Evolutionary conservation across 2,113 vertebrate species (phyloP).

Genomic region (Myrmecophaga tridactyla): DNA sequence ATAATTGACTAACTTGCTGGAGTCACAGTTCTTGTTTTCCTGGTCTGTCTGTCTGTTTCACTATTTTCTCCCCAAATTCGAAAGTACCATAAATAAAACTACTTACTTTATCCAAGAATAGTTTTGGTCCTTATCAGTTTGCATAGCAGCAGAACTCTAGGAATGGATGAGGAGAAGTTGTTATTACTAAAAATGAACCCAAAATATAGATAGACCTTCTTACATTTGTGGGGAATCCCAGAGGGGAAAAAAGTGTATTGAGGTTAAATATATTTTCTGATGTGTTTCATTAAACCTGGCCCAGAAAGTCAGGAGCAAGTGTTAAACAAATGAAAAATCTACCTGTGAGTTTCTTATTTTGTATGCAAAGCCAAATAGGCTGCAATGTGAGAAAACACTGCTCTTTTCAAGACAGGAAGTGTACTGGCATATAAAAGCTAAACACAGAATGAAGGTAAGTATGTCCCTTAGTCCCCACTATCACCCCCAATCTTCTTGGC

Average conservation of each 20-base stretch:
- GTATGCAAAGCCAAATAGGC: background rate
- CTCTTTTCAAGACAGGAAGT: slow-evolving; percentile 18
- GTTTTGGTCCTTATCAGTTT: slow-evolving; percentile 33
- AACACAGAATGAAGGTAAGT: background rate
- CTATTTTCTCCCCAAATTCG: slow-evolving; percentile 68
- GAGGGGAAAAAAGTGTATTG: background rate
- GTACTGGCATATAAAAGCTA: slow-evolving; percentile 5
- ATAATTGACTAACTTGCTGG: slow-evolving; percentile 71
- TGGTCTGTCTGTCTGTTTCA: slow-evolving; percentile 59
- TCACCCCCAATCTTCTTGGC: background rate
- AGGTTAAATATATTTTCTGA: background rate
- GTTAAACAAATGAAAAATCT: background rate
- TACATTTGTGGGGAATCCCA: background rate
- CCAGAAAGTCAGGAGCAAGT: slow-evolving; percentile 18
- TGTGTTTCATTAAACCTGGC: background rate
- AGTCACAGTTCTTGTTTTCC: slow-evolving; percentile 52
- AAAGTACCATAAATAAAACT: slow-evolving; percentile 50
- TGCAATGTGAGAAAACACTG: slow-evolving; percentile 19
- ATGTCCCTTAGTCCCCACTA: background rate
- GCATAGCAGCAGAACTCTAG: background rate
- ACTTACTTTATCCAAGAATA: slow-evolving; percentile 54
- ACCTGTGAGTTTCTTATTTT: slow-evolving; percentile 10
- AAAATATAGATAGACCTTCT: background rate
- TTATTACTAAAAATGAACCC: background rate
- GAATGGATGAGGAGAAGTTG: background rate